Evolutionary conservation across 2,113 vertebrate genomes (phyloP).

Genomic region (Oenanthe melanoleuca): DNA sequence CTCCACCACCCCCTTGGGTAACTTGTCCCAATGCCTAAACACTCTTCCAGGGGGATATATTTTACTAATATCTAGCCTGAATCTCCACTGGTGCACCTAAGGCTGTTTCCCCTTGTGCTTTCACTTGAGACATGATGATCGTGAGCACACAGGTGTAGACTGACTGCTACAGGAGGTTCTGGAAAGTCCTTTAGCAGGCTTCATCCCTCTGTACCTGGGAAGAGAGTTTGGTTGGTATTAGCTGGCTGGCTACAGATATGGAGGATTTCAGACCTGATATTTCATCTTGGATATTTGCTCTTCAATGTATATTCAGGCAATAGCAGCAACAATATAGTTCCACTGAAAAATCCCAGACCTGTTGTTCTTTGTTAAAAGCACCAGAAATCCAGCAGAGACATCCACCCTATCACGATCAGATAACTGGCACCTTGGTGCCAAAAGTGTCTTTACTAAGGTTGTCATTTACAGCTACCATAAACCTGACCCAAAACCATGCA

Average conservation of each 20-base stretch:
- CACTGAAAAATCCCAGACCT: not conserved
- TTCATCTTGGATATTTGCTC: not conserved
- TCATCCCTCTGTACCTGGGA: not conserved
- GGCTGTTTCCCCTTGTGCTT: not conserved
- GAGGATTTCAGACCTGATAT: not conserved
- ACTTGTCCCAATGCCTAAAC: not conserved
- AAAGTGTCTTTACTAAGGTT: not conserved
- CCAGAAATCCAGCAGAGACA: not conserved
- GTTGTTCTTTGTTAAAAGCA: not conserved
- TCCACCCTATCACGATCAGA: not conserved
- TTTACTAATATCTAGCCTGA: not conserved
- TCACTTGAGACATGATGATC: not conserved
- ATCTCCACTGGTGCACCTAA: not conserved
- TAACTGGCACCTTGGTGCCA: not conserved
- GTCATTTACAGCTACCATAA: conserved; percentile 4
- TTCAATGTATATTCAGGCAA: not conserved
- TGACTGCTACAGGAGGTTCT: not conserved
- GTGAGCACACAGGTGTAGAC: not conserved
- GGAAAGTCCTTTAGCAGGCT: not conserved
- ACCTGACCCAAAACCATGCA: conserved; percentile 2
- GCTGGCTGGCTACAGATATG: not conserved
- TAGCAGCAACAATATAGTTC: not conserved
- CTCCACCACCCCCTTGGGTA: not conserved
- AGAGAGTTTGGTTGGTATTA: not conserved
- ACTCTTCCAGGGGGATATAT: not conserved